Evolutionary conservation across 2,888 invertebrate genomes (phyloP).

Genomic region (Mellilla xanthometata): DNA sequence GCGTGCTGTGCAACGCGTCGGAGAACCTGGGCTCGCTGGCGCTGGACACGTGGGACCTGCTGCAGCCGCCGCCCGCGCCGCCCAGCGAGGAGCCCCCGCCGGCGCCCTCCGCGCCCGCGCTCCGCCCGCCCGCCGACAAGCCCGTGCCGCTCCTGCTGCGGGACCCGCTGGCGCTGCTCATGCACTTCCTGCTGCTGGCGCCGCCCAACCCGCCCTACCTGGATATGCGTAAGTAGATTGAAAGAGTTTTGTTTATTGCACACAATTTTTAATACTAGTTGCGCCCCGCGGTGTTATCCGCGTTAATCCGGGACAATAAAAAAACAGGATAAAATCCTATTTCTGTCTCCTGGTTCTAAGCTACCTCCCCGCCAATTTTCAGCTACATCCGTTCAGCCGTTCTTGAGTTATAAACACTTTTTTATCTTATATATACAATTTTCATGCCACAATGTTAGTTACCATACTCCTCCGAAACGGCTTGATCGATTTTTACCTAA

Average conservation of each 20-base stretch:
- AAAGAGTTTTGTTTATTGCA: neutral
- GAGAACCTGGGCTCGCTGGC: constrained; percentile 42
- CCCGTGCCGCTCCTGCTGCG: constrained; percentile 91
- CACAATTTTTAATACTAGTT: too few relatives aligned
- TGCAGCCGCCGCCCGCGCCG: constrained; percentile 27
- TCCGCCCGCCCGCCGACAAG: constrained; percentile 22
- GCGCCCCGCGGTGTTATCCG: too few relatives aligned
- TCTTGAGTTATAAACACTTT: too few relatives aligned
- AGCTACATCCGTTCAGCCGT: too few relatives aligned
- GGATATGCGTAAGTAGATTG: constrained; percentile 88
- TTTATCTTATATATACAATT: too few relatives aligned
- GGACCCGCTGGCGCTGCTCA: constrained; percentile 92
- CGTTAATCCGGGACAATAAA: too few relatives aligned
- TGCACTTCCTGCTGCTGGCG: constrained; percentile 93
- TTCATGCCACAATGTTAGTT: too few relatives aligned
- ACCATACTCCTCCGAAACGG: too few relatives aligned
- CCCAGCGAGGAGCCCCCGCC: constrained; percentile 12
- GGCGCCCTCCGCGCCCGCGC: constrained; percentile 30
- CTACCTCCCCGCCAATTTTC: too few relatives aligned
- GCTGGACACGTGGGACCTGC: constrained; percentile 47
- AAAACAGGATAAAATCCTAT: too few relatives aligned
- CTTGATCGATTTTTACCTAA: too few relatives aligned
- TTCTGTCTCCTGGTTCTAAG: too few relatives aligned
- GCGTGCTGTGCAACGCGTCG: constrained; percentile 81
- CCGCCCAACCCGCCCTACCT: constrained; percentile 87